Evolutionary conservation across 2,113 vertebrate species (phyloP).

Genomic region (Arothron firmamentum): DNA sequence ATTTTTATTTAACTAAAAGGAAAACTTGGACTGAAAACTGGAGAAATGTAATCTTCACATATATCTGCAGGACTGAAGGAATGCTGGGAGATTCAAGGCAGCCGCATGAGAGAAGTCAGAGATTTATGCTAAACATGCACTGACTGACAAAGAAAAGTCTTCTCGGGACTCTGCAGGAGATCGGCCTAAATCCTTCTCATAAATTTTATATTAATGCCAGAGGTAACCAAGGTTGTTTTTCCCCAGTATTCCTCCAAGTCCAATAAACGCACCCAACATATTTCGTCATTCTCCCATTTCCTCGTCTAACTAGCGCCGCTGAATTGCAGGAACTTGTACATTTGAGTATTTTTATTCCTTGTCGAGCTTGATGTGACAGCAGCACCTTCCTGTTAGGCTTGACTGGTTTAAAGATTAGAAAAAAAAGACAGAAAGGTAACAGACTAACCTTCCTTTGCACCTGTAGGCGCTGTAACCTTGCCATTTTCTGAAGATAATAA

Average conservation of each 20-base stretch:
- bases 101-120: conserved; percentile 47
- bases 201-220: conserved; percentile 74
- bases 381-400: conserved; percentile 38
- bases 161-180: conserved; percentile 66
- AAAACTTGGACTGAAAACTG: too few species aligned
- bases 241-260: conserved; percentile 55
- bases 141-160: conserved; percentile 69
- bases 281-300: conserved; percentile 48
- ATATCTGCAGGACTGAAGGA: conserved; percentile 26
- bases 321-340: conserved; percentile 49
- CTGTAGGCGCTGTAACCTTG: conserved; percentile 66
- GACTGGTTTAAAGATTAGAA: conserved; percentile 63
- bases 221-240: conserved; percentile 69
- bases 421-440: conserved; percentile 30
- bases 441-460: conserved; percentile 60
- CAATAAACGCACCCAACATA: conserved; percentile 66
- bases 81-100: conserved; percentile 51
- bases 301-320: conserved; percentile 37
- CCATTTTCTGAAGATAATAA: conserved; percentile 63
- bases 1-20: too few species aligned
- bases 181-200: conserved; percentile 67
- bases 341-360: conserved; percentile 59
- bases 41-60: conserved; percentile 13
- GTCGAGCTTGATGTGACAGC: conserved; percentile 46
- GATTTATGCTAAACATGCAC: conserved; percentile 71